phyloP scores from a whole-genome alignment of 2,888 invertebrate species.

The Habrosyne pyritoides region DNA sequence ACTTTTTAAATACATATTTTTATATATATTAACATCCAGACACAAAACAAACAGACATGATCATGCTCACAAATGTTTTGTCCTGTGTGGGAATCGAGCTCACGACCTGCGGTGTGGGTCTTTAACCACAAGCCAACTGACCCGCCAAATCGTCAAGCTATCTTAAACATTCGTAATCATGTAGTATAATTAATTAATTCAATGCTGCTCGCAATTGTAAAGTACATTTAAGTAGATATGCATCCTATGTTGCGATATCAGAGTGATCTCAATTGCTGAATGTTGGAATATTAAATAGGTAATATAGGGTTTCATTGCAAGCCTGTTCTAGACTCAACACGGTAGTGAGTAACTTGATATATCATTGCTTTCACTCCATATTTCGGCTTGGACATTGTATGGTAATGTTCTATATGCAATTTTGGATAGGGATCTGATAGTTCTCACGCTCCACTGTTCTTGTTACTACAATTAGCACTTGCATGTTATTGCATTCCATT shows the following conservation, averaged over 20 bases:
- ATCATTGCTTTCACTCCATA: conserved; percentile 61
- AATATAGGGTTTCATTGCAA: conserved; percentile 42
- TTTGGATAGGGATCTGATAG: conserved; percentile 42
- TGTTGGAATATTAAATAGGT: conserved; percentile 55
- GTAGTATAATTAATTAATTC: background rate
- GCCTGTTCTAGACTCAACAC: conserved; percentile 22
- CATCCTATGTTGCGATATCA: background rate
- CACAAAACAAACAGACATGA: too few species aligned
- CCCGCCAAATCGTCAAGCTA: too few species aligned
- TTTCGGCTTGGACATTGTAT: conserved; percentile 57
- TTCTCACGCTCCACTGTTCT: conserved; percentile 63
- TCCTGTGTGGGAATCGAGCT: too few species aligned
- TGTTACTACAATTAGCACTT: conserved; percentile 58
- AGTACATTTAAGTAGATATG: background rate
- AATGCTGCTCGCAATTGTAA: conserved; percentile 1
- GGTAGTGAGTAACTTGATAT: conserved; percentile 24
- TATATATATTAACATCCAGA: too few species aligned
- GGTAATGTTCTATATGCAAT: conserved; percentile 56
- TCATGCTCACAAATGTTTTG: too few species aligned
- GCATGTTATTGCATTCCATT: conserved; percentile 35
- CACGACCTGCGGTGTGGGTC: too few species aligned
- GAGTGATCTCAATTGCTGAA: conserved; percentile 55
- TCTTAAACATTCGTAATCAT: background rate
- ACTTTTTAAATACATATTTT: too few species aligned
- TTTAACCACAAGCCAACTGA: too few species aligned